Percentiles rank a stretch among this genome's conserved stretches.
These are phyloP conservation scores for Stercorarius parasiticus DNA, from an alignment of 2,113 vertebrate species.

Conservation along the genomic window DNA sequence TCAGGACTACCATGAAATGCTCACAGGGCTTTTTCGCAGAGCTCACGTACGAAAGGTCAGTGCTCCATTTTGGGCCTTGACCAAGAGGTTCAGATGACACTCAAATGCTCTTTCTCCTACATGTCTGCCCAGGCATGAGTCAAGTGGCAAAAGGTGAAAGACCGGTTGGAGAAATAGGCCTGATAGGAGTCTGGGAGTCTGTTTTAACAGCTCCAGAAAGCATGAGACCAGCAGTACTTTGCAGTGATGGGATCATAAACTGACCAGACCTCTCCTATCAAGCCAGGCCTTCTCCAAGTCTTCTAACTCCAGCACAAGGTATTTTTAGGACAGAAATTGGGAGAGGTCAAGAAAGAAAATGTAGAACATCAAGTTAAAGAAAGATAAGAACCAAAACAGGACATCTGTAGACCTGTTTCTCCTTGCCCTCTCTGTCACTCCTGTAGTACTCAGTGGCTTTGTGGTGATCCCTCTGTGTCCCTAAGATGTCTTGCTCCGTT, in stretches of 20 bases:
- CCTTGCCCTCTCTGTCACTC: neutral
- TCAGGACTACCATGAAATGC: neutral
- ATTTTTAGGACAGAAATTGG: neutral
- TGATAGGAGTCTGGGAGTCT: neutral
- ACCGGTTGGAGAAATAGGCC: neutral
- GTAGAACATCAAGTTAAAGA: neutral
- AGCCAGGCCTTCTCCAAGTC: neutral
- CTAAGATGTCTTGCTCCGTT: neutral
- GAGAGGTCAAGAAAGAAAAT: neutral
- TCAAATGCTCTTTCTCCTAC: constrained; percentile 14
- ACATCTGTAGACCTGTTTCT: neutral
- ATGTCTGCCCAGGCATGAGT: neutral
- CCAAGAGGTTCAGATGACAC: constrained; percentile 32
- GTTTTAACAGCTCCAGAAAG: neutral
- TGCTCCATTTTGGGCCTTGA: constrained; percentile 4
- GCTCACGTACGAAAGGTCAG: neutral
- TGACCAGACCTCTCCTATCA: neutral
- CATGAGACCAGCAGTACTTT: neutral
- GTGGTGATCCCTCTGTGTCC: neutral
- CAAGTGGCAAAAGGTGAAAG: neutral
- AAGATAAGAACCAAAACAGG: neutral
- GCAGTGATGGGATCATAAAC: neutral
- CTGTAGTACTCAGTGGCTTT: neutral
- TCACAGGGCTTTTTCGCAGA: neutral
- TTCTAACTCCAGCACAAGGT: neutral